phyloP scores from a whole-genome alignment of 92 coral and sea anemone species.

The Metridium senile region DNA sequence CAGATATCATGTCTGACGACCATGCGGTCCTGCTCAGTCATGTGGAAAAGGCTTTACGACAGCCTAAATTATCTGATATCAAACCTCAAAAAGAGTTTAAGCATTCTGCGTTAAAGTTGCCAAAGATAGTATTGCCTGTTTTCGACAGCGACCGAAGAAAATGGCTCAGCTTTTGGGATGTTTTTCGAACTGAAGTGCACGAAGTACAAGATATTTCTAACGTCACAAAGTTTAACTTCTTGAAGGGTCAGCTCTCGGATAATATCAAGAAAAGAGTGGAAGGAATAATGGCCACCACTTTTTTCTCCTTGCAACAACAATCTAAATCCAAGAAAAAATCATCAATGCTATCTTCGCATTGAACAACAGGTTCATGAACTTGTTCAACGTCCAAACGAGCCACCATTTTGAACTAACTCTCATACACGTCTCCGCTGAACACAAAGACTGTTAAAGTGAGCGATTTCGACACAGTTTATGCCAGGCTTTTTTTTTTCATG shows the following conservation, averaged over 20 bases:
- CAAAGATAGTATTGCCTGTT: conserved; percentile 38
- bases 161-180: conserved; percentile 53
- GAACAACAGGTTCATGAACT: too few species aligned
- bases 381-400: too few species aligned
- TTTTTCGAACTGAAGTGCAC: conserved; percentile 33
- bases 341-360: too few species aligned
- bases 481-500: too few species aligned
- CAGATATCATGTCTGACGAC: conserved; percentile 33
- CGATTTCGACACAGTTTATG: too few species aligned
- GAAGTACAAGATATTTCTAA: conserved; percentile 40
- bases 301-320: too few species aligned
- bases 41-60: conserved; percentile 16
- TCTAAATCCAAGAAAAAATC: too few species aligned
- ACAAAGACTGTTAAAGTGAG: too few species aligned
- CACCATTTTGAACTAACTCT: too few species aligned
- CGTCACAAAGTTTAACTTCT: conserved; percentile 41
- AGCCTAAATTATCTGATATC: conserved; percentile 6
- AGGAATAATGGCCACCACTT: conserved; percentile 56
- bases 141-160: conserved; percentile 32
- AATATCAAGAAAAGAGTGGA: conserved; percentile 33
- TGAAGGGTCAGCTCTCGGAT: conserved; percentile 46
- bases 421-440: too few species aligned
- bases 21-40: conserved; percentile 36
- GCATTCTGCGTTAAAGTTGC: conserved; percentile 43
- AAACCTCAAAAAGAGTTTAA: conserved; percentile 38